A percentile compares a stretch with the other conserved stretches of the same genome.
Evolutionary conservation across 2,888 invertebrate genomes (phyloP).

Genomic region (Mimas tiliae): DNA sequence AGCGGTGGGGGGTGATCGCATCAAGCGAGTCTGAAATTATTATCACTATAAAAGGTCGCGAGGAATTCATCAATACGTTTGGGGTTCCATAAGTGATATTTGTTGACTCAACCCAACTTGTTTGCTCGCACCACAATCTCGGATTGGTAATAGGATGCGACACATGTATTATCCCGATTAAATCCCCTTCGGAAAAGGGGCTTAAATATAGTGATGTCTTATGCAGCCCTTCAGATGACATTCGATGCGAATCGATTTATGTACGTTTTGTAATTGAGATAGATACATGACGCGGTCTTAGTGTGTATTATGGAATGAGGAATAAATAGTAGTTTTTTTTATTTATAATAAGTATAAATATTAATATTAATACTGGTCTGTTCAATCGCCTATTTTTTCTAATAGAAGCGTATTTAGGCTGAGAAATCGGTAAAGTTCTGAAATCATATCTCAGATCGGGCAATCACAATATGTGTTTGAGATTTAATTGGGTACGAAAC

Average conservation of each 20-base stretch:
- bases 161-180: conserved; percentile 82
- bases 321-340: no score
- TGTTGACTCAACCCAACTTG: conserved; percentile 72
- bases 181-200: conserved; percentile 72
- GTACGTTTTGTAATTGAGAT: conserved; percentile 34
- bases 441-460: no score
- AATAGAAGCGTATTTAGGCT: no score
- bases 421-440: no score
- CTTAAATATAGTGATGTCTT: conserved; percentile 73
- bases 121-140: conserved; percentile 78
- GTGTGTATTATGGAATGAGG: no score
- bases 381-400: no score
- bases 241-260: conserved; percentile 47
- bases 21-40: no score
- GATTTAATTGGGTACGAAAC: no score
- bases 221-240: conserved; percentile 45
- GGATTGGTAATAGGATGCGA: conserved; percentile 83
- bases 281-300: conserved; percentile 23
- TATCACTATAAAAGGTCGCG: conserved; percentile 50
- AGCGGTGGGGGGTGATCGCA: no score
- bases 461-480: no score
- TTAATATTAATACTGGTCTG: no score
- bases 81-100: conserved; percentile 74
- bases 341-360: no score
- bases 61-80: conserved; percentile 67